Base-by-base conservation (phyloP, 2,888 invertebrate genomes). In the Eueremaeus valkanovi region DNA sequence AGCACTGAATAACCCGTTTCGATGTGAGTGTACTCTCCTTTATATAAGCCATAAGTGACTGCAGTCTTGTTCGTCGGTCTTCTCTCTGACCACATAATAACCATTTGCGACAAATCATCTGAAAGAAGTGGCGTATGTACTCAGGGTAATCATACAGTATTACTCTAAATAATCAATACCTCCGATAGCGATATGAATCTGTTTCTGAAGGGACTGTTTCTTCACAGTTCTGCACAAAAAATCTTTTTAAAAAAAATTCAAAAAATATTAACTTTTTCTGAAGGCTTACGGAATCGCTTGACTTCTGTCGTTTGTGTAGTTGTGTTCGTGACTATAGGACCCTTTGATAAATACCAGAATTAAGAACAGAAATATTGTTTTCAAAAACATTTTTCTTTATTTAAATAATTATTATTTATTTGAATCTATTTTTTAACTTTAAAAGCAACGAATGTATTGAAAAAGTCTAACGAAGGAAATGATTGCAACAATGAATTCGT, bases 181-280 rank as follows among this genome's bases (percentile, higher is more conserved):
- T 36, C 68, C 68, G 68, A 68, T 68, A n/a, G 68, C 68, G 16
- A 68, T 68, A 40, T 68, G 68, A 24, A 68, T 68, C 16, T 68
- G 68, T 6, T 40, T 61, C 31, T 61, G 61, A 61, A 24, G 33
- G 9, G 18, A 18, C 11, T 27, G 16, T 8, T 5, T 61, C 3
- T 33, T 13, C 16, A 13, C 16, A 33, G n/a, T 33, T 61, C 58
- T 58, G 13, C 13, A 24, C 1, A 18, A 3, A 13, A 58, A 29
- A 18, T 18, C 16, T n/a, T 13, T 9, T 8, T 61, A 61, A 31
- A 16, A 61, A 61, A 33, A 33, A 18, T n/a, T n/a, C n/a, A 33
- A 31, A 31, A 18, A 61, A 31, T n/a, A 33, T 24, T 61, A 29
- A 58, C 29, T 31, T 18, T 33, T n/a, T 21, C n/a, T 16, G 16